Evolutionary conservation across 2,888 invertebrate genomes (phyloP).

Genomic region (Yponomeuta malinellus): DNA sequence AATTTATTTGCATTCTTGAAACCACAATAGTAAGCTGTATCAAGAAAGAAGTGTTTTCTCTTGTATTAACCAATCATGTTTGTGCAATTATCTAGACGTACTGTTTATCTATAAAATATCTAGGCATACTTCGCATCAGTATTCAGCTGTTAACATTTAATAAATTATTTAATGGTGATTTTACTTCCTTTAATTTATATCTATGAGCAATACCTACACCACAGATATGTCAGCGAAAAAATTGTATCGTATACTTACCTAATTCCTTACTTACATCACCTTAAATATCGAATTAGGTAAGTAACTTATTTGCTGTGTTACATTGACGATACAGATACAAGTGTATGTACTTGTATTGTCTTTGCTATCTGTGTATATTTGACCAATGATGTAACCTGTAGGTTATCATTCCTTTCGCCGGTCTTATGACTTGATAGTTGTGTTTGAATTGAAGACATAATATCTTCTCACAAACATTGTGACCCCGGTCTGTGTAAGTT

Average conservation of each 20-base stretch:
- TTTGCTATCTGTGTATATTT: slow-evolving; percentile 8
- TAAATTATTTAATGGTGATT: slow-evolving; percentile 63
- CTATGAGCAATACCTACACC: too few relatives aligned
- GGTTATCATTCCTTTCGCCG: slow-evolving; percentile 7
- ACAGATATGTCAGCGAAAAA: too few relatives aligned
- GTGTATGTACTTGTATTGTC: neutral
- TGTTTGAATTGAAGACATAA: neutral
- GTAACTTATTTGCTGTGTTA: neutral
- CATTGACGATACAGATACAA: too few relatives aligned
- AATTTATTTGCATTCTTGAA: neutral
- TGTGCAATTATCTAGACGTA: slow-evolving; percentile 54
- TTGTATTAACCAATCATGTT: slow-evolving; percentile 24
- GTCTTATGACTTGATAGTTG: neutral
- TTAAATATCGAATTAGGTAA: neutral
- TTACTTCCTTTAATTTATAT: slow-evolving; percentile 23
- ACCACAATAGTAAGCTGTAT: neutral
- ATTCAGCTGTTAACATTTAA: slow-evolving; percentile 64
- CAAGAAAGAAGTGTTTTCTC: neutral
- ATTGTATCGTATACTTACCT: too few relatives aligned
- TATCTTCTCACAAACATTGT: neutral
- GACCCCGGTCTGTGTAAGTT: neutral
- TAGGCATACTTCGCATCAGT: slow-evolving; percentile 38
- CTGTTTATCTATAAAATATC: slow-evolving; percentile 11
- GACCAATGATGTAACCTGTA: slow-evolving; percentile 11
- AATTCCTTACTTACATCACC: too few relatives aligned